phyloP scores from a whole-genome alignment of 2,113 vertebrate species.

The Mionectes macconnelli region DNA sequence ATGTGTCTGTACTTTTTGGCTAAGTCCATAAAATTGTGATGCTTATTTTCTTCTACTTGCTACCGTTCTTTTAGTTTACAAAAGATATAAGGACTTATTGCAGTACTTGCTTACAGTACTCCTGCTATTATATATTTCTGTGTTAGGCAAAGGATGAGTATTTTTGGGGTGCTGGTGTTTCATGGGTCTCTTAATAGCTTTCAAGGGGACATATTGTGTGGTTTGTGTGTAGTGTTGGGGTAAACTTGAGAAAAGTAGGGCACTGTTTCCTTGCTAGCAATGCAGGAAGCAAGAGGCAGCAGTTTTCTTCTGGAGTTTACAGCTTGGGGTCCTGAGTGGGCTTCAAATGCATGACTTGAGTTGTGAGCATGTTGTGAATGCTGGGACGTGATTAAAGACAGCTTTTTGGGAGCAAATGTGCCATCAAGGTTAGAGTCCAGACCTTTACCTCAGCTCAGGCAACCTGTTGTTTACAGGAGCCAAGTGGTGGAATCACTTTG shows the following conservation, averaged over 20 bases:
- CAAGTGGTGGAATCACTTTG: constrained; percentile 50
- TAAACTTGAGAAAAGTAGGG: background rate
- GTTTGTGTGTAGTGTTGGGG: background rate
- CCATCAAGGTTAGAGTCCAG: background rate
- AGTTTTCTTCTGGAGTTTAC: background rate
- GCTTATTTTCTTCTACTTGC: background rate
- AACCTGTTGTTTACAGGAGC: constrained; percentile 37
- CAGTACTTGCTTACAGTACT: background rate
- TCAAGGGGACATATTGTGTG: background rate
- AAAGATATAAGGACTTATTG: background rate
- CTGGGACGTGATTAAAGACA: background rate
- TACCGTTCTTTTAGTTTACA: background rate
- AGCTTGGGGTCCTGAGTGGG: background rate
- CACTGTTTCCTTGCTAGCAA: background rate
- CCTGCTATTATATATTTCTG: background rate
- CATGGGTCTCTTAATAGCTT: background rate
- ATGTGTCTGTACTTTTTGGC: background rate
- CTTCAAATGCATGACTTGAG: background rate
- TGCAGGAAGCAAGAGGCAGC: background rate
- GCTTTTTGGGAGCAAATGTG: background rate
- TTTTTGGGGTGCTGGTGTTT: background rate
- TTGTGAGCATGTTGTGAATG: background rate
- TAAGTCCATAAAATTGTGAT: background rate
- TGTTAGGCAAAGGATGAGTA: background rate
- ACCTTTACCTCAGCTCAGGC: background rate